phyloP scores from a whole-genome alignment of 2,888 invertebrate species.

The Gari tellinella region DNA sequence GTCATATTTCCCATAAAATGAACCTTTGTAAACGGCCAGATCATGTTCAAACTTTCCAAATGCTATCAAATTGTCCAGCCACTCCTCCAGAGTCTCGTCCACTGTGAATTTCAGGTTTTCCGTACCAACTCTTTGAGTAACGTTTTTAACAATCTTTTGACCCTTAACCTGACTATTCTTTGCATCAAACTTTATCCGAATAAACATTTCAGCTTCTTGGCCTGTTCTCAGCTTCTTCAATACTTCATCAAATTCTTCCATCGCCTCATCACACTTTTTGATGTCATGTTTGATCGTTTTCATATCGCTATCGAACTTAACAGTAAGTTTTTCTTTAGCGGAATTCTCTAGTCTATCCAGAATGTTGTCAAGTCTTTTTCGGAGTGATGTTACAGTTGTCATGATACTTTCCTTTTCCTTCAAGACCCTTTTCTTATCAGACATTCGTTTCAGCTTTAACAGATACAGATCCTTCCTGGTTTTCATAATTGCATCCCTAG shows the following conservation, averaged over 20 bases:
- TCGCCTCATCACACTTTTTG: conserved; percentile 41
- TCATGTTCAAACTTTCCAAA: conserved; percentile 57
- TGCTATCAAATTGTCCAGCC: conserved; percentile 33
- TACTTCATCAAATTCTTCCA: conserved; percentile 31
- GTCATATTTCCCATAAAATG: conserved; percentile 38
- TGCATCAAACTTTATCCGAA: conserved; percentile 43
- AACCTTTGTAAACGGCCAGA: conserved; percentile 34
- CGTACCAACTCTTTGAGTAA: conserved; percentile 36
- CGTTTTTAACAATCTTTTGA: conserved; percentile 34
- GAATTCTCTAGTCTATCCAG: conserved; percentile 42
- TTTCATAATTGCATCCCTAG: conserved; percentile 30
- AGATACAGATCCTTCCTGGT: conserved; percentile 36
- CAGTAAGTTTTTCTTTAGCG: conserved; percentile 28
- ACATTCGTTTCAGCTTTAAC: conserved; percentile 36
- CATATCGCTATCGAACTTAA: conserved; percentile 33
- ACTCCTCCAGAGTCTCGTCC: conserved; percentile 46
- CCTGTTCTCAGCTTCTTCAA: conserved; percentile 31
- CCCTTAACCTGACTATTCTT: conserved; percentile 27
- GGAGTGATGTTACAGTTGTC: conserved; percentile 12
- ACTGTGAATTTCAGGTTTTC: conserved; percentile 39
- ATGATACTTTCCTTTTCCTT: conserved; percentile 38
- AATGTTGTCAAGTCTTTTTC: conserved; percentile 40
- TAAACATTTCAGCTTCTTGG: conserved; percentile 44
- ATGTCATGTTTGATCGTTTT: conserved; percentile 39
- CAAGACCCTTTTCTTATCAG: conserved; percentile 35